phyloP scores from a whole-genome alignment of 2,113 vertebrate species.

The Eulemur macaco region DNA sequence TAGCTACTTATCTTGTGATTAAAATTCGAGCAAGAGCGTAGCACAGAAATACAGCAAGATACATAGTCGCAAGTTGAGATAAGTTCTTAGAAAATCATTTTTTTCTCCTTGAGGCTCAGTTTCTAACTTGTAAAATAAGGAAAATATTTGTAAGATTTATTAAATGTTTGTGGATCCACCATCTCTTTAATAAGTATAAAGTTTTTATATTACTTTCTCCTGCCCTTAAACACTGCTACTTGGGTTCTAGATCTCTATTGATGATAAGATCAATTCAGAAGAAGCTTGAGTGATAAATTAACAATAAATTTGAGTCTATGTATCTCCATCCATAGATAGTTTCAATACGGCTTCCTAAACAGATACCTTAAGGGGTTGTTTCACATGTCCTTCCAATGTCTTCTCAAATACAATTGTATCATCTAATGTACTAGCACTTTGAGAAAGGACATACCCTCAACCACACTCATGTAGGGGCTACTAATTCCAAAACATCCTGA shows the following conservation, averaged over 20 bases:
- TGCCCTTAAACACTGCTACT: neutral
- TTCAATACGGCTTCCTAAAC: neutral
- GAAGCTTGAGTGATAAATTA: neutral
- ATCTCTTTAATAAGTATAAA: neutral
- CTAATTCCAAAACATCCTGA: neutral
- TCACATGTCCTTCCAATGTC: neutral
- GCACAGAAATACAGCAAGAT: conserved; percentile 14
- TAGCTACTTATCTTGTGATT: conserved; percentile 40
- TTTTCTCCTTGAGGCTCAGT: neutral
- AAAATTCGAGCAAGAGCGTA: neutral
- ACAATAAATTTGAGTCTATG: neutral
- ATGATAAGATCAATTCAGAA: neutral
- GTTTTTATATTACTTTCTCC: neutral
- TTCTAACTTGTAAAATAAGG: conserved; percentile 17
- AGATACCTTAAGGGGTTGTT: neutral
- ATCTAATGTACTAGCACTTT: neutral
- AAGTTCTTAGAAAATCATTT: neutral
- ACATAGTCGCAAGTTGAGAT: neutral
- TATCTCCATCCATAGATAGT: neutral
- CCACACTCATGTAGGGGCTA: neutral
- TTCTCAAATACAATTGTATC: neutral
- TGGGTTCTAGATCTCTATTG: neutral
- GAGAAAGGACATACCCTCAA: neutral
- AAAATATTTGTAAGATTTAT: neutral
- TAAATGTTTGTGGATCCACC: neutral